Evolutionary conservation across 2,888 invertebrate species (phyloP).

Genomic region (Pheosia tremula): DNA sequence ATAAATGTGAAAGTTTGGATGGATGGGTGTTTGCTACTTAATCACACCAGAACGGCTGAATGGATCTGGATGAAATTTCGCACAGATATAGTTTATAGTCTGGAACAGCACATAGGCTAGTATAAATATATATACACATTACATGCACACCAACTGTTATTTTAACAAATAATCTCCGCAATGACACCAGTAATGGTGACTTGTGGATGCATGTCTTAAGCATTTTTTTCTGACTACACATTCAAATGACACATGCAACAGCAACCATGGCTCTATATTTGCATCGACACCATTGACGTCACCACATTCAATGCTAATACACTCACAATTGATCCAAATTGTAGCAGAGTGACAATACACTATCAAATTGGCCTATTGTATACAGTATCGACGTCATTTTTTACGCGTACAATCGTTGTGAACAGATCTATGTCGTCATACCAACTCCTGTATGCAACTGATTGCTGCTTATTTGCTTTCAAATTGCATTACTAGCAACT

Average conservation of each 20-base stretch:
- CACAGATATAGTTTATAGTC: no score
- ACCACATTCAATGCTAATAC: slow-evolving; percentile 71
- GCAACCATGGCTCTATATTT: slow-evolving; percentile 36
- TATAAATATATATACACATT: no score
- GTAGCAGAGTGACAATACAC: slow-evolving; percentile 34
- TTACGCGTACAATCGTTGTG: slow-evolving; percentile 2
- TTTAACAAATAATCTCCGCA: no score
- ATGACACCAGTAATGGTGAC: no score
- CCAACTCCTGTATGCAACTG: not conserved
- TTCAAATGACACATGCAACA: slow-evolving; percentile 1
- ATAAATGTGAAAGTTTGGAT: no score
- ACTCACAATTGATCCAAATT: slow-evolving; percentile 44
- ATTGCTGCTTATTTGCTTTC: not conserved
- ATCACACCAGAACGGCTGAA: no score
- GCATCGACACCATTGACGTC: slow-evolving; percentile 46
- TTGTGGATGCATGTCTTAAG: no score
- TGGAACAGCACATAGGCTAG: no score
- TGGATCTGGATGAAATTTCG: no score
- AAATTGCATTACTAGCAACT: no score
- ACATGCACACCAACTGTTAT: no score
- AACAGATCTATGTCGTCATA: not conserved
- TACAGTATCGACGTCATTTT: slow-evolving; percentile 6
- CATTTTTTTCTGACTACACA: not conserved
- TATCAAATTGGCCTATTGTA: slow-evolving; percentile 27
- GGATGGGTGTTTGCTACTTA: no score